Base-by-base conservation (phyloP, 1,140 invertebrate species). In the Drosophila suzukii region DNA sequence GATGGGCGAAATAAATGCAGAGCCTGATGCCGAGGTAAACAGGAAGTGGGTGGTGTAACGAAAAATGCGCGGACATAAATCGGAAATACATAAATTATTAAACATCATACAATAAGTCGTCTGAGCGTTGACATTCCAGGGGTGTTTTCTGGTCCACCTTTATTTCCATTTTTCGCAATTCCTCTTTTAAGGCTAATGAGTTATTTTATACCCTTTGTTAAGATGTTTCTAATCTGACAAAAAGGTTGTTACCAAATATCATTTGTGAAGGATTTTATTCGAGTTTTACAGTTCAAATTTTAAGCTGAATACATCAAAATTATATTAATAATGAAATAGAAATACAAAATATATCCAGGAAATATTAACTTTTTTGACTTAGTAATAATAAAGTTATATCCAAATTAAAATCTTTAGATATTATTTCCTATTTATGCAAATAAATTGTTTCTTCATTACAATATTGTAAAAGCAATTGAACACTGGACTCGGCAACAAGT, bases 51-150 rank as follows among this genome's bases (percentile, higher is more conserved):
- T 56, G 62, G 60, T 20, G 54, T 72, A 83, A 67, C 66, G 67
- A 79, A 86, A 88, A 88, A 82, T 82, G 83, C 65, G 76, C 68
- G 68, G 67, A 75, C 80, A 89, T 75, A 89, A 88, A 83, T 88
- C 84, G 84, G 84, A 88, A 88, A 84, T 83, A 84, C 84, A 88
- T 88, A 88, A 88, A 88, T 89, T 88, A 88, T 89, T 89, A 88
- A 88, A 78, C 49, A 61, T 88, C 76, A 59, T 58, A 89, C 79
- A 83, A 83, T 72, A 89, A 83, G 61, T 65, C 76, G 41, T 46
- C 63, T 70, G 39, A 62, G 47, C 49, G 72, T 47, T 65, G 73
- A 76, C 73, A 75, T 75, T 75, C 53, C 54, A 15, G 39, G 51
- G 71, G 53, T 63, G 59, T 41, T 62, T 62, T 61, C 38, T 39